A percentile compares a stretch with the other conserved stretches of the same genome.
These are phyloP conservation scores for Scaptomyza polygonia DNA, from an alignment of 2,888 invertebrate genomes.

Conservation along the genomic window DNA sequence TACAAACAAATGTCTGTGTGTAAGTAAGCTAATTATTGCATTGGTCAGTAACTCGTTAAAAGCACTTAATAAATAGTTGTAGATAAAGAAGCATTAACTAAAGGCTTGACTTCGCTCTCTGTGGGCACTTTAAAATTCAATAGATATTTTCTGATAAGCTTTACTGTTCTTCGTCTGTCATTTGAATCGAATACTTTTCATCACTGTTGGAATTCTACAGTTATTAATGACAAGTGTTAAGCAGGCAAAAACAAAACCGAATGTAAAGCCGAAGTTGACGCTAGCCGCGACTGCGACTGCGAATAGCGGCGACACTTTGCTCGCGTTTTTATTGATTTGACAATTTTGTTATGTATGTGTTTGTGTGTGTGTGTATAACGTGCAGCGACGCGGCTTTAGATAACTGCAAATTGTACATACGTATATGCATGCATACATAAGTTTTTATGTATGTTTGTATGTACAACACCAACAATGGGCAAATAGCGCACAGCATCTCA, in stretches of 20 bases:
- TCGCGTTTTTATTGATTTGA: slow-evolving; percentile 66
- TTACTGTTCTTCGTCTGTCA: slow-evolving; percentile 13
- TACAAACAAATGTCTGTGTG: slow-evolving; percentile 8
- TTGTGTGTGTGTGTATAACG: slow-evolving; percentile 10
- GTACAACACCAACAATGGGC: slow-evolving; percentile 26
- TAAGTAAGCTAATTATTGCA: slow-evolving; percentile 53
- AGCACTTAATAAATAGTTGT: slow-evolving; percentile 9
- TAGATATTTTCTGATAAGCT: slow-evolving; percentile 12
- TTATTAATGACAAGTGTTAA: slow-evolving; percentile 44
- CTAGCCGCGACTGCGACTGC: slow-evolving; percentile 16
- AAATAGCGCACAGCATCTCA: slow-evolving; percentile 45
- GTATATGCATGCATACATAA: slow-evolving; percentile 3
- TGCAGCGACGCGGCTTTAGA: slow-evolving; percentile 46
- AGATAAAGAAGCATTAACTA: slow-evolving; percentile 5
- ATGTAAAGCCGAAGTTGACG: slow-evolving; percentile 15
- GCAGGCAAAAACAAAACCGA: slow-evolving; percentile 8
- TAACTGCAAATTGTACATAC: slow-evolving; percentile 46
- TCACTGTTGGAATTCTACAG: slow-evolving; percentile 42
- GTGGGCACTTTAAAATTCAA: slow-evolving; percentile 4
- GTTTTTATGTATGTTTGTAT: neutral
- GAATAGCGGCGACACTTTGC: slow-evolving; percentile 40
- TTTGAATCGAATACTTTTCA: slow-evolving; percentile 24
- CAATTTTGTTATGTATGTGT: slow-evolving; percentile 38
- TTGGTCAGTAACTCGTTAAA: slow-evolving; percentile 55
- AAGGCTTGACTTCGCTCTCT: too few species aligned